These are phyloP conservation scores for Epirrita christyi DNA, from an alignment of 2,888 invertebrate genomes.

Conservation along the genomic window DNA sequence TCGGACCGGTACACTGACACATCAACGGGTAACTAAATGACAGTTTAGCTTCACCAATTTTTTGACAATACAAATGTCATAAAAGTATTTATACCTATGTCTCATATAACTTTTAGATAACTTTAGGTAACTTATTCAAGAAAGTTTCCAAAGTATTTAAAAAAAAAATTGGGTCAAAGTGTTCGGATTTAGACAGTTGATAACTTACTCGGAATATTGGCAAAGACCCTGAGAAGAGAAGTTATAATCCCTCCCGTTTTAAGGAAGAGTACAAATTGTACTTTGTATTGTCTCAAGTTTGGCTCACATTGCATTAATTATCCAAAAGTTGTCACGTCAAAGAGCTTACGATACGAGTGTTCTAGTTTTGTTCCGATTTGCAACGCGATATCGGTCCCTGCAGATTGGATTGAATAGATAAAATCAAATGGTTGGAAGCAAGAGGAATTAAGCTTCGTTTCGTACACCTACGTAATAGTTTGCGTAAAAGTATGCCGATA, in stretches of 20 bases:
- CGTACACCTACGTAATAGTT: background rate
- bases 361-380: constrained; percentile 16
- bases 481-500: too few relatives aligned
- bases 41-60: too few relatives aligned
- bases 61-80: too few relatives aligned
- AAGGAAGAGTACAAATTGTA: constrained; percentile 21
- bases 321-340: constrained; percentile 25
- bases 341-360: constrained; percentile 24
- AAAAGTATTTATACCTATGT: too few relatives aligned
- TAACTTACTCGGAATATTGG: background rate
- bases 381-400: constrained; percentile 14
- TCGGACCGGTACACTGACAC: too few relatives aligned
- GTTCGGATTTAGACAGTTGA: constrained; percentile 2
- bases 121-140: too few relatives aligned
- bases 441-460: background rate
- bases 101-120: too few relatives aligned
- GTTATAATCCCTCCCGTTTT: constrained; percentile 18
- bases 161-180: background rate
- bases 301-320: constrained; percentile 33
- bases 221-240: background rate
- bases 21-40: too few relatives aligned
- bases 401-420: constrained; percentile 23
- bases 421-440: constrained; percentile 14
- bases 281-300: constrained; percentile 25
- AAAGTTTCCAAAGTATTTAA: too few relatives aligned